Evolutionary conservation across 2,797 vertebrate genomes (phyloP).

Genomic region (Sebastes steindachneri): DNA sequence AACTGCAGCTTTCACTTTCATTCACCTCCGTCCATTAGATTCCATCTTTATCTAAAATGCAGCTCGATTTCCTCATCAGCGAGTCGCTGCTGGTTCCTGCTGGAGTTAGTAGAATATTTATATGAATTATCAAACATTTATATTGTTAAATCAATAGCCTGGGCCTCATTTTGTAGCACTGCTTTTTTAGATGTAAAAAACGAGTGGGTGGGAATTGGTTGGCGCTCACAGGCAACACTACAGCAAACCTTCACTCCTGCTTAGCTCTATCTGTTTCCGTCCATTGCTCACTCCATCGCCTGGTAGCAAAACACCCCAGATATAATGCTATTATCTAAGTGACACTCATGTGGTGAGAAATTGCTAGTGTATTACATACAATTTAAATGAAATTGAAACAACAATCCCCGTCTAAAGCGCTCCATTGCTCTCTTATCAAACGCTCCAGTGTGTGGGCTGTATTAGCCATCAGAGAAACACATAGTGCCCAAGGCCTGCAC

Average conservation of each 20-base stretch:
- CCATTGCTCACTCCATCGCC: constrained; percentile 18
- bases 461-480: constrained; percentile 56
- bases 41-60: background rate
- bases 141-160: constrained; percentile 49
- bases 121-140: constrained; percentile 57
- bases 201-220: constrained; percentile 3
- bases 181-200: constrained; percentile 32
- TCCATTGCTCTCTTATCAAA: constrained; percentile 47
- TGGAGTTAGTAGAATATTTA: constrained; percentile 42
- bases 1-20: background rate
- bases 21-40: constrained; percentile 8
- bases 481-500: constrained; percentile 53
- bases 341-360: constrained; percentile 62
- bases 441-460: constrained; percentile 54
- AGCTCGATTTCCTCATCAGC: constrained; percentile 13
- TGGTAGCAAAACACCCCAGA: constrained; percentile 27
- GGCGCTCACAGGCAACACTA: background rate
- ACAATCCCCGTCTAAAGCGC: constrained; percentile 47
- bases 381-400: constrained; percentile 70
- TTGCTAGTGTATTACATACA: constrained; percentile 49
- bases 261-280: constrained; percentile 2
- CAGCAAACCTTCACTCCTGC: constrained; percentile 12
- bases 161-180: background rate
- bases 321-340: constrained; percentile 61
- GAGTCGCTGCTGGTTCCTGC: background rate